A percentile compares a stretch with the other conserved stretches of the same genome.
phyloP scores from a whole-genome alignment of 2,113 vertebrate species.

The Chitala chitala region DNA sequence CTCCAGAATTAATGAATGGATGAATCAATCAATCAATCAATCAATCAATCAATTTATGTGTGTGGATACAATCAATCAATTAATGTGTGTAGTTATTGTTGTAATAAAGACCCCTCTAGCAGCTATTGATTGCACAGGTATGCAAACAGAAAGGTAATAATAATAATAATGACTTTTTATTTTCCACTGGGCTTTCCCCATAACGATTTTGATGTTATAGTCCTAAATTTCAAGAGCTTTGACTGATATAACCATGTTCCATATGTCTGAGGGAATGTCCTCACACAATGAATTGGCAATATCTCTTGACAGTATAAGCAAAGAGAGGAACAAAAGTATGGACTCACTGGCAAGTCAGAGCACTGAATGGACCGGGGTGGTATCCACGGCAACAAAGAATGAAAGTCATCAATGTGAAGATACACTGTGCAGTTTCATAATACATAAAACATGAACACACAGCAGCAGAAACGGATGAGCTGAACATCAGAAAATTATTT shows the following conservation, averaged over 20 bases:
- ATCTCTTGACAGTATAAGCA: background rate
- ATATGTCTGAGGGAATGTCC: background rate
- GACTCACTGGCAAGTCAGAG: background rate
- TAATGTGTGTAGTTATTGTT: too few relatives aligned
- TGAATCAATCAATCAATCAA: too few relatives aligned
- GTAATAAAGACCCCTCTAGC: too few relatives aligned
- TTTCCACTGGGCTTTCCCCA: too few relatives aligned
- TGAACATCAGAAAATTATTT: background rate
- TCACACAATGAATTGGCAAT: background rate
- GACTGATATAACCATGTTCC: background rate
- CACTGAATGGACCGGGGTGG: background rate
- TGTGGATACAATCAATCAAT: too few relatives aligned
- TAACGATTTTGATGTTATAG: background rate
- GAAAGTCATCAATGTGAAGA: background rate
- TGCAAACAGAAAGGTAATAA: background rate
- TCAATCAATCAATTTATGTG: too few relatives aligned
- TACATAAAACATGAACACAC: background rate
- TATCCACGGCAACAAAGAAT: constrained; percentile 18
- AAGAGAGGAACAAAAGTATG: constrained; percentile 5
- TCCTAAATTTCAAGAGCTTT: background rate
- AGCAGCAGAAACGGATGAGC: background rate
- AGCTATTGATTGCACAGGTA: too few relatives aligned
- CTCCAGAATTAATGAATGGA: too few relatives aligned
- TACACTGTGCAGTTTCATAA: background rate
- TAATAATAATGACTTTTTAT: too few relatives aligned